Evolutionary conservation across 2,888 invertebrate species (phyloP), one percentile per base, ranked within the genome.

Genomic region (Rhamnusium bicolor): DNA sequence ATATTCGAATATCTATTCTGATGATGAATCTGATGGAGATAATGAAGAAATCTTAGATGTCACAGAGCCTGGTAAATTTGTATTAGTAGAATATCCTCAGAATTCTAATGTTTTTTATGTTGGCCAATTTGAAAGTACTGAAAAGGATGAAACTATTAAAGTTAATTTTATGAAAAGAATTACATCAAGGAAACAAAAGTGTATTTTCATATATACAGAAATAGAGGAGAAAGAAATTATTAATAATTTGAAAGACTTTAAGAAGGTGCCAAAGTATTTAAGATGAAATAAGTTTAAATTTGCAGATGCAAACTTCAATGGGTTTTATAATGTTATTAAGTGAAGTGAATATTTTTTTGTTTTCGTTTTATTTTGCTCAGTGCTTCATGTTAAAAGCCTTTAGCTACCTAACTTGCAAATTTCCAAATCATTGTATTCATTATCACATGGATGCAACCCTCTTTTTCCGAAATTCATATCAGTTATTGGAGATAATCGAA

Each of bases 61-160:
- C 47, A 14, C 47, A 47, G 47, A 47, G 47, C 47, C n/a, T 47
- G 47, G 47, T 14, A 16, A 47, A 47, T 47, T 47, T 47, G 47
- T 47, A 16, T 47, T 47, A 47, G 47, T 47, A 47, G 47, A 47
- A 47, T 47, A 47, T 47, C 47, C 47, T 47, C 47, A 47, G 47
- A 14, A 47, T 47, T 47, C 5, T 47, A 47, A 47, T 14, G 47
- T 47, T 7, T 47, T 47, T 47, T 47, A 47, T 47, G 47, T 47
- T 47, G 47, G 47, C 47, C 47, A 47, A 47, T 7, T 47, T 47
- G 47, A 47, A 47, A 14, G 47, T 47, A 46, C 8, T 46, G 4
- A 14, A 14, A 47, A 47, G n/a, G 16, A 47, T 47, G n/a, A 47
- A 47, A 47, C 14, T 3, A 47, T 47, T 47, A 47, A 32, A 32